These are phyloP conservation scores for Xestia xanthographa DNA, from an alignment of 2,888 invertebrate genomes.

Conservation along the genomic window DNA sequence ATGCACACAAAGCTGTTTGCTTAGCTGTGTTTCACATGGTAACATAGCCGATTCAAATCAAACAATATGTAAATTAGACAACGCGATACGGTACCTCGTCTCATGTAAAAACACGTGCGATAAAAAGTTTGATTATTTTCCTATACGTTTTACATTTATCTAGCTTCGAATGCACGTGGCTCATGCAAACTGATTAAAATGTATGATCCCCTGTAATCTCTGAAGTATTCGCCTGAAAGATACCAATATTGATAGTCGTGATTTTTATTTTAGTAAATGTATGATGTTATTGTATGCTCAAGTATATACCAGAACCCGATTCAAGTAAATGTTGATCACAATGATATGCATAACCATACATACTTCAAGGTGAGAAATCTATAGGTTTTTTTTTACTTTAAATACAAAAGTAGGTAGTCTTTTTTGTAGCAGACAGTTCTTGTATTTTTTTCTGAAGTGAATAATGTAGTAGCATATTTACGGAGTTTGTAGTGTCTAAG, in stretches of 20 bases:
- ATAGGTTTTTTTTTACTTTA: slow-evolving; percentile 16
- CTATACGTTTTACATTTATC: slow-evolving; percentile 56
- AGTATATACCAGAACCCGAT: slow-evolving; percentile 38
- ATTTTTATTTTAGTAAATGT: slow-evolving; percentile 32
- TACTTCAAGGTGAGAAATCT: slow-evolving; percentile 48
- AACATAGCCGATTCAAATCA: slow-evolving; percentile 55
- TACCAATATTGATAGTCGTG: slow-evolving; percentile 26
- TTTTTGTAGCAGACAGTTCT: slow-evolving; percentile 5
- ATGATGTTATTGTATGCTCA: slow-evolving; percentile 39
- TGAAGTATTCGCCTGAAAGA: slow-evolving; percentile 47
- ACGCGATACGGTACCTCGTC: slow-evolving; percentile 49
- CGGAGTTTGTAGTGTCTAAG: slow-evolving; percentile 31
- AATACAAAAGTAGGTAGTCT: slow-evolving; percentile 6
- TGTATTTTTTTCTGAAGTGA: not conserved
- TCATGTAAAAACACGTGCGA: slow-evolving; percentile 55
- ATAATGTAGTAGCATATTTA: slow-evolving; percentile 39
- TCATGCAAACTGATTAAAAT: slow-evolving; percentile 59
- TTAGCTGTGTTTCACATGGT: slow-evolving; percentile 41
- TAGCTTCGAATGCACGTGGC: slow-evolving; percentile 57
- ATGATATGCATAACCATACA: slow-evolving; percentile 45
- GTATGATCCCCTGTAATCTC: slow-evolving; percentile 61
- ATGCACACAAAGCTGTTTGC: slow-evolving; percentile 31
- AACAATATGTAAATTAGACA: slow-evolving; percentile 61
- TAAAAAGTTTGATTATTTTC: slow-evolving; percentile 65
- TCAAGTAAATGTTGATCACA: slow-evolving; percentile 42